phyloP scores from a whole-genome alignment of 2,888 invertebrate species.

The Cyclophora albipunctata region DNA sequence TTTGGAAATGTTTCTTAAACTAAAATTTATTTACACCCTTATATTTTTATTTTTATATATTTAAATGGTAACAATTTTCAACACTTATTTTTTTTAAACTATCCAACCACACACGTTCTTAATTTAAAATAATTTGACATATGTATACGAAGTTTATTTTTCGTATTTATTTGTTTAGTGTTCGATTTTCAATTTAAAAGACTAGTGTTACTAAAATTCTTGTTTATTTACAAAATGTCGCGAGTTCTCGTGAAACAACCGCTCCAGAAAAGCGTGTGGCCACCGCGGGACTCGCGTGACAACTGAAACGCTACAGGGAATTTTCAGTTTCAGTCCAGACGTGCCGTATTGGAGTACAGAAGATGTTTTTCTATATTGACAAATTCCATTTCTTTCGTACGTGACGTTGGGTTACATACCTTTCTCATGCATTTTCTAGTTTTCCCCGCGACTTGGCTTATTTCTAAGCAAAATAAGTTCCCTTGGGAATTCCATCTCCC shows the following conservation, averaged over 20 bases:
- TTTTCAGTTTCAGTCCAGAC: constrained; percentile 5
- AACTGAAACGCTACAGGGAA: constrained; percentile 13
- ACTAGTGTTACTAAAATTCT: background rate
- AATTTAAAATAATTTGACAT: background rate
- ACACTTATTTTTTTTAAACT: constrained; percentile 1
- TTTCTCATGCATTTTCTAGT: no score
- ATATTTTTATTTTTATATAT: constrained; percentile 2
- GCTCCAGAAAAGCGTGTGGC: constrained; percentile 10
- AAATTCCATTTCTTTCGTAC: constrained; percentile 1
- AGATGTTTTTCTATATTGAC: constrained; percentile 1
- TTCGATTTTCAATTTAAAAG: background rate
- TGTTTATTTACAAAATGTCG: constrained; percentile 14
- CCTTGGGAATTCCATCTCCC: no score
- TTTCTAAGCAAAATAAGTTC: no score
- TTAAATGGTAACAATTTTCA: constrained; percentile 1
- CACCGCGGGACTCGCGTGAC: constrained; percentile 14
- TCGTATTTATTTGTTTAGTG: background rate
- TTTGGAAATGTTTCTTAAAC: background rate
- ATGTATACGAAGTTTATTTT: background rate
- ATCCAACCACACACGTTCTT: background rate
- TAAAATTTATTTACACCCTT: background rate
- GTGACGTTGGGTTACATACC: no score
- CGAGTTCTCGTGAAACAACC: constrained; percentile 5
- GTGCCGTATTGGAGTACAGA: background rate
- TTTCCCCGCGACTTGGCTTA: no score